Percentiles rank a stretch among this genome's conserved stretches.
Evolutionary conservation across 2,113 vertebrate species (phyloP).

Genomic region (Kryptolebias marmoratus): DNA sequence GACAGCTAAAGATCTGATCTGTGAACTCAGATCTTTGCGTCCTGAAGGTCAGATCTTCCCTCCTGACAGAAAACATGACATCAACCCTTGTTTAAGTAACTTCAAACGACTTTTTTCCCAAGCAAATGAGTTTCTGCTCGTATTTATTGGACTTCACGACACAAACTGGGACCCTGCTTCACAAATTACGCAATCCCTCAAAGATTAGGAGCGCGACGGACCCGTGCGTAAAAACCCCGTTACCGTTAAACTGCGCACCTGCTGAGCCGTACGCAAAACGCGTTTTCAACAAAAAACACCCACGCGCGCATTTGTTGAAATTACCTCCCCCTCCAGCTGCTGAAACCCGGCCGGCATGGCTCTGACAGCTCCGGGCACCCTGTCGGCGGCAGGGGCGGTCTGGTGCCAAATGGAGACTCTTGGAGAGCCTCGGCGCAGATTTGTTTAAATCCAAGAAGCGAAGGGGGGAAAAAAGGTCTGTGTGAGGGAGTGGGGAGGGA

Average conservation of each 20-base stretch:
- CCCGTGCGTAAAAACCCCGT: slow-evolving; percentile 41
- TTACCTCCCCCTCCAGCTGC: slow-evolving; percentile 82
- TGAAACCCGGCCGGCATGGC: slow-evolving; percentile 83
- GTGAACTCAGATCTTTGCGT: slow-evolving; percentile 35
- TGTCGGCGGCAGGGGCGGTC: slow-evolving; percentile 50
- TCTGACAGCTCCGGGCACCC: slow-evolving; percentile 56
- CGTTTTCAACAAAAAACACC: too few relatives aligned
- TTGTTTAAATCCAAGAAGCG: slow-evolving; percentile 28
- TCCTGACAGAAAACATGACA: background rate
- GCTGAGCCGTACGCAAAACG: background rate
- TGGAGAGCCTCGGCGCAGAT: background rate
- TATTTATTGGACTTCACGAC: background rate
- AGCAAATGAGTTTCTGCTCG: background rate
- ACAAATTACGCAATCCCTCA: too few relatives aligned
- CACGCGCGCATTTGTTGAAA: background rate
- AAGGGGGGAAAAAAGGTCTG: background rate
- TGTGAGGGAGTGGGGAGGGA: background rate
- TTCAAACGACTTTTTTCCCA: background rate
- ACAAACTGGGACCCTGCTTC: background rate
- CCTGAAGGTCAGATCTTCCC: slow-evolving; percentile 56
- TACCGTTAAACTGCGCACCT: background rate
- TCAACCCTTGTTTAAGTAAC: background rate
- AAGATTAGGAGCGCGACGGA: background rate
- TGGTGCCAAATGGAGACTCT: slow-evolving; percentile 43
- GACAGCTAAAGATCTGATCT: slow-evolving; percentile 21